Evolutionary conservation across 2,113 vertebrate genomes (phyloP), one percentile per base, ranked within the genome.

Genomic region (Chaetops frenatus): DNA sequence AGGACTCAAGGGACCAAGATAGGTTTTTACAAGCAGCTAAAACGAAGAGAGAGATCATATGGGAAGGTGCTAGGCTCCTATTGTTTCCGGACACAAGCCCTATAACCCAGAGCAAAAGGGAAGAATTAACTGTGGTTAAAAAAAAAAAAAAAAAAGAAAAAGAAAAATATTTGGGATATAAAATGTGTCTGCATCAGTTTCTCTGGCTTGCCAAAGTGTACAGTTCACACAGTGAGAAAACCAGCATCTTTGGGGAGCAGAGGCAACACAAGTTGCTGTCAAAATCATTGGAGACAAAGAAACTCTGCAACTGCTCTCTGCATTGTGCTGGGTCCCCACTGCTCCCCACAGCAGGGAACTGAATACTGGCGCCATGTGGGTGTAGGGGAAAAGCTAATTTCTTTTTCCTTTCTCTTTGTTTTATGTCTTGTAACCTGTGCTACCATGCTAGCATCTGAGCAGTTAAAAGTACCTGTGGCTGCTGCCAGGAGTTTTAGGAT

Each of bases 1-100:
- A 90, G 79, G 86, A 95, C 95, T 96, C 95, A 81, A 91, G 95
- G 45, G 95, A 97, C 88, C 25, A 58, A 90, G 81, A 96, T 65
- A 96, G 88, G 60, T 89, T 97, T 97, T 92, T 91, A 96, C 91
- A 96, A 97, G 86, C 92, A 96, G 94, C 93, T 87, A 96, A 96
- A 96, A 94, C 45, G 87, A 98, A 69, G 54, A 80, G 94, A 95
- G 91, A 92, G 94, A 97, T 98, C 97, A 96, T 97, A 86, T 97
- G 95, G 95, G 95, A 97, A 98, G 96, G 96, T 97, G 97, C 94
- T 96, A 98, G 97, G 89, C 95, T 97, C 90, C 95, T 97, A 97
- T 96, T 97, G 95, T 98, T 97, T 98, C 94, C 94, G 94, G 93
- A 85, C 86, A 48, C 96, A 96, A 95, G 79, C 95, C 92, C 92